A percentile compares a stretch with the other conserved stretches of the same genome.
phyloP scores from a whole-genome alignment of 2,797 vertebrate species.

The Apogon hyalosoma region DNA sequence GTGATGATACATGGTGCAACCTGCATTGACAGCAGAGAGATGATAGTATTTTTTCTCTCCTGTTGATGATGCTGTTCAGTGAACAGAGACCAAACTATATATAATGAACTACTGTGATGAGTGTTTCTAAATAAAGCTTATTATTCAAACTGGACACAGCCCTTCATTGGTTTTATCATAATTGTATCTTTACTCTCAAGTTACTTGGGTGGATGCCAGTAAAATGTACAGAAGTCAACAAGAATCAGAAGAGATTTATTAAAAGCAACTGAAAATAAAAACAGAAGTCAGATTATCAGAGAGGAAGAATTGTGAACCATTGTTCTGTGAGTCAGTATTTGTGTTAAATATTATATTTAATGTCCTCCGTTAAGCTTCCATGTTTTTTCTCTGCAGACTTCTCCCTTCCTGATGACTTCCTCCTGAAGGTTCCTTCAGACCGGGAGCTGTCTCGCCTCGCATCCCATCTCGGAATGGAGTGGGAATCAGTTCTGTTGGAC shows the following conservation, averaged over 20 bases:
- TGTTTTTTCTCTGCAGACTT: constrained; percentile 63
- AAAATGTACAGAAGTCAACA: neutral
- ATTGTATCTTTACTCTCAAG: neutral
- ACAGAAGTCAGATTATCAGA: no score
- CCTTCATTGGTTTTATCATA: no score
- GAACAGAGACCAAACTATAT: constrained; percentile 19
- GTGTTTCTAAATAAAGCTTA: constrained; percentile 8
- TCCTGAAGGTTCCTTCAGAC: constrained; percentile 86
- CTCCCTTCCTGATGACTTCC: constrained; percentile 71
- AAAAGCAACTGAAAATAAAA: no score
- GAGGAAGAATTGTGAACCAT: no score
- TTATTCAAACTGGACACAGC: neutral
- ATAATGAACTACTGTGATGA: constrained; percentile 3
- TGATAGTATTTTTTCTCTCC: constrained; percentile 19
- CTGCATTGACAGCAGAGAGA: constrained; percentile 8
- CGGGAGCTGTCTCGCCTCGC: constrained; percentile 89
- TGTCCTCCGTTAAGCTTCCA: no score
- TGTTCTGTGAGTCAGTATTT: neutral
- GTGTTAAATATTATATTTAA: neutral
- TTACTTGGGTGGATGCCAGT: no score
- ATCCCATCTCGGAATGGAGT: constrained; percentile 85
- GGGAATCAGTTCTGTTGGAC: constrained; percentile 88
- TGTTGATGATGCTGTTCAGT: constrained; percentile 23
- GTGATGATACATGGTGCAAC: constrained; percentile 15
- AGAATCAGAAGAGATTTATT: no score